phyloP scores from a whole-genome alignment of 2,888 invertebrate genomes.

The Troglohyphantes excavatus region DNA sequence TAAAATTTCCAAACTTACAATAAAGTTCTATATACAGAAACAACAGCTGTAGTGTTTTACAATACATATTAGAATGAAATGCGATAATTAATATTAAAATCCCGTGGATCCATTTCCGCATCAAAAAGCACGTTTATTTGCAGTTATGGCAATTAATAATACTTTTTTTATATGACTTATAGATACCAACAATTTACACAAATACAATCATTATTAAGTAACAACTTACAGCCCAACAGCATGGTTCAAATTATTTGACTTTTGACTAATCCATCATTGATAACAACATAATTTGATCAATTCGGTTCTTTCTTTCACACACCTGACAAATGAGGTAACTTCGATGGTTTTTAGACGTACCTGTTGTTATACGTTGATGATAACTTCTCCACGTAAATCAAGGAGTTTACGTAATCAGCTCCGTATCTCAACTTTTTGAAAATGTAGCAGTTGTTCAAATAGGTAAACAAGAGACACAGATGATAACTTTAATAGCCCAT shows the following conservation, averaged over 20 bases:
- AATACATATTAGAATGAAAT: no score
- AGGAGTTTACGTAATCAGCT: background rate
- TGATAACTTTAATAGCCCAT: no score
- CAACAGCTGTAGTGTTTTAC: no score
- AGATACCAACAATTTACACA: background rate
- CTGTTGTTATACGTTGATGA: background rate
- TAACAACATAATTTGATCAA: background rate
- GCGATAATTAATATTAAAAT: no score
- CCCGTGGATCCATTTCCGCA: no score
- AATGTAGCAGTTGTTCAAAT: constrained; percentile 1
- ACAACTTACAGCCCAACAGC: background rate
- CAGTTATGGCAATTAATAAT: no score
- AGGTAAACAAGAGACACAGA: background rate
- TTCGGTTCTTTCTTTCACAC: background rate
- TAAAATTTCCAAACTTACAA: no score
- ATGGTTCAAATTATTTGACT: background rate
- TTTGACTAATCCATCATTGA: background rate
- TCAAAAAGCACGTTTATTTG: no score
- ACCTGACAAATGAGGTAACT: background rate
- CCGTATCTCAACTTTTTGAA: background rate
- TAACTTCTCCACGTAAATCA: background rate
- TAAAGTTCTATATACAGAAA: no score
- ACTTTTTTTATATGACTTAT: no score
- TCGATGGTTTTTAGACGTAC: background rate
- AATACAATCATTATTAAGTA: no score